Evolutionary conservation across 35 echinoderm and acorn worm genomes (phyloP), one percentile per base, ranked within the genome.

Genomic region (Heliocidaris tuberculata): DNA sequence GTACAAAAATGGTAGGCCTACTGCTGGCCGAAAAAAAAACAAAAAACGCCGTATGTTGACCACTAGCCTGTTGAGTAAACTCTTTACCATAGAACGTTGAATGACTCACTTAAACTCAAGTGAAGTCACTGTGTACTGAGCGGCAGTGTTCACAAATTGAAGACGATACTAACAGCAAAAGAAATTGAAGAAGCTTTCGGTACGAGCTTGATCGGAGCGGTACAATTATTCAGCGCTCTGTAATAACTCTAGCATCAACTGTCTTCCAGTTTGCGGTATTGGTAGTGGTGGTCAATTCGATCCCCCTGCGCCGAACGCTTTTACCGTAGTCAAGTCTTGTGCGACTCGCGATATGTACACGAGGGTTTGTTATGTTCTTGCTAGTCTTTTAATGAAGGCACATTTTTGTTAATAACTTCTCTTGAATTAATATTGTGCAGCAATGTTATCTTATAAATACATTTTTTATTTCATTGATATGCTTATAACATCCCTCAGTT

Each of bases 51-150:
- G 31, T 89, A 13, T 89, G 32, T 89, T 89, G 87, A 89, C 87
- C 87, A 89, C 87, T 89, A 31, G 87, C 29, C 87, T 47, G 31
- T 89, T 13, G 87, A 89, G 32, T 89, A 89, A 89, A 89, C 87
- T 89, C 47, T 9, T 89, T 47, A 89, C 87, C 31, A 32, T 78
- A n/a, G 47, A 89, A 89, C 30, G 31, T 24, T 47, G 31, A 89
- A 89, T 89, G 32, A 42, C 87, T 89, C 87, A 89, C 87, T 89
- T 47, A 47, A 89, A 89, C 31, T 89, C 87, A 48, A 89, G 87
- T 89, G 87, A 48, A 89, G 19, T 47, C 0, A 7, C 15, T 89
- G 87, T 89, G 87, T 89, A 48, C 87, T 17, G 87, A 89, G 87
- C 87, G 87, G 87, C 10, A 89, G 16, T 89, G 87, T 24, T 89